Conservation (phyloP, 2,888 invertebrate genomes). For the Masnerella sp. region DNA sequence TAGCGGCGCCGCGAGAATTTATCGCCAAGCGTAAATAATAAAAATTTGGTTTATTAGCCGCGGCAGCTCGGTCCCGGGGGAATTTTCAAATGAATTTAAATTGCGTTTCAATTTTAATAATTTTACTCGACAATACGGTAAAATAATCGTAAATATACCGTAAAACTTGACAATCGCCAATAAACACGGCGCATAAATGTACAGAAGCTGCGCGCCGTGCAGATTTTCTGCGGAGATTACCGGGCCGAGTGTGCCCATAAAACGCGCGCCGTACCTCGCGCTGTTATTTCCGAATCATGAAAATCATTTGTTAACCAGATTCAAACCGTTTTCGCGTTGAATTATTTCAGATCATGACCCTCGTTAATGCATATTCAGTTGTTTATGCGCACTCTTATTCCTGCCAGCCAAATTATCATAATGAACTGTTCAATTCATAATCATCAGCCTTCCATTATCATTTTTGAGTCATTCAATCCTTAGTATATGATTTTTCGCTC, state of each 20-base stretch:
- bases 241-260: constrained; percentile 22
- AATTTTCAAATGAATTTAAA: constrained; percentile 38
- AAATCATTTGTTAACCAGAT: too few relatives aligned
- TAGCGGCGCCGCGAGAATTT: constrained; percentile 16
- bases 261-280: constrained; percentile 3
- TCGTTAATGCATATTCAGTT: too few relatives aligned
- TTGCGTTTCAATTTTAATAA: constrained; percentile 44
- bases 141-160: constrained; percentile 42
- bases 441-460: too few relatives aligned
- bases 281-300: constrained; percentile 29
- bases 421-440: too few relatives aligned
- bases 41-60: constrained; percentile 29
- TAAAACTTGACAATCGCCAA: constrained; percentile 44
- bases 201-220: constrained; percentile 22
- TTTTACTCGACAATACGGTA: constrained; percentile 37
- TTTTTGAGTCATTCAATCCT: too few relatives aligned
- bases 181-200: constrained; percentile 47
- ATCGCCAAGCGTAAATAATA: constrained; percentile 29
- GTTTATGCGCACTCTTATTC: too few relatives aligned
- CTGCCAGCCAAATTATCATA: too few relatives aligned
- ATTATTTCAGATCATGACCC: too few relatives aligned
- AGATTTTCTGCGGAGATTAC: constrained; percentile 33
- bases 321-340: too few relatives aligned
- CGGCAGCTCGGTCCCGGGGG: constrained; percentile 8
- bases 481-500: too few relatives aligned